phyloP scores from a whole-genome alignment of 2,797 vertebrate species.

The Phalloptychus januarius region DNA sequence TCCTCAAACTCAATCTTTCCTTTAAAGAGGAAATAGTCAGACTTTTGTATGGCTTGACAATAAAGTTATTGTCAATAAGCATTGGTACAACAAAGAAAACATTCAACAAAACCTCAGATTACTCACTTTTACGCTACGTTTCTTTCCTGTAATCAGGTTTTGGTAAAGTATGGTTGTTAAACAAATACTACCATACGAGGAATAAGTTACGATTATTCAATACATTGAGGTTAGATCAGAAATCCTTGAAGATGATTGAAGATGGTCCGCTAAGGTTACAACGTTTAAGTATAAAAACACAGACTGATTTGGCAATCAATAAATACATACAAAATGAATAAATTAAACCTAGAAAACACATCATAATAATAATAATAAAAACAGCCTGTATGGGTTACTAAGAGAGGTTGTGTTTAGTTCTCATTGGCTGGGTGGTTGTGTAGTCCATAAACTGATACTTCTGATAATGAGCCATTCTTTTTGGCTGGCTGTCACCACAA shows the following conservation, averaged over 20 bases:
- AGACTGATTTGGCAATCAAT: constrained; percentile 67
- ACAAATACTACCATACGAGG: background rate
- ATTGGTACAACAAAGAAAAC: background rate
- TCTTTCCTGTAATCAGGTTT: background rate
- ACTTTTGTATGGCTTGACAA: background rate
- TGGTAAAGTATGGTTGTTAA: background rate
- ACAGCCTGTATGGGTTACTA: constrained; percentile 56
- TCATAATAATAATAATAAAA: constrained; percentile 58
- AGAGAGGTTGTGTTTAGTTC: constrained; percentile 54
- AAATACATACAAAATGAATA: constrained; percentile 71
- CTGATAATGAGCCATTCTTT: constrained; percentile 97
- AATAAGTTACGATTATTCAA: constrained; percentile 23
- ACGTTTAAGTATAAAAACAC: constrained; percentile 67
- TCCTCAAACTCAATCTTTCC: background rate
- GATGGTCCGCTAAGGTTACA: constrained; percentile 48
- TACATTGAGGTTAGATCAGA: constrained; percentile 58
- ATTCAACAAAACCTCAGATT: background rate
- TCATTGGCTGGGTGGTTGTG: constrained; percentile 84
- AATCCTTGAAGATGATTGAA: constrained; percentile 47
- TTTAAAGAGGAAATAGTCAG: background rate
- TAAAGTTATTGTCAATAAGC: background rate
- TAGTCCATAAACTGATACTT: constrained; percentile 96
- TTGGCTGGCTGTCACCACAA: constrained; percentile 92
- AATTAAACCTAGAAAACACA: constrained; percentile 58
- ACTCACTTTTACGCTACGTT: background rate